phyloP scores from a whole-genome alignment of 2,888 invertebrate genomes.

The Athalia rosae region DNA sequence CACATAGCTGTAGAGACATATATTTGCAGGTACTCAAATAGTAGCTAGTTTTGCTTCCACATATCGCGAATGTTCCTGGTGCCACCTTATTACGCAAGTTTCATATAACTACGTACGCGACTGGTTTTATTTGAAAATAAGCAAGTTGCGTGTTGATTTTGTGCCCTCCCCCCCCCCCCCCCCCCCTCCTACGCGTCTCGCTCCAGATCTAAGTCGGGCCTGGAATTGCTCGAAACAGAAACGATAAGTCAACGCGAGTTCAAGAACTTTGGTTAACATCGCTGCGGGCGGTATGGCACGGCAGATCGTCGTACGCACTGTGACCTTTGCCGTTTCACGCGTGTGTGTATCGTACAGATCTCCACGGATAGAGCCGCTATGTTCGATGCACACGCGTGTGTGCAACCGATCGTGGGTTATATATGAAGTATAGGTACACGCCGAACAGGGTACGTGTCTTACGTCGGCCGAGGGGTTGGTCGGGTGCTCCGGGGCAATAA shows the following conservation, averaged over 20 bases:
- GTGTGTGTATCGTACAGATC: background rate
- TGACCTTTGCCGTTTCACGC: too few relatives aligned
- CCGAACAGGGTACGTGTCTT: constrained; percentile 28
- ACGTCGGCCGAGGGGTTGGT: constrained; percentile 51
- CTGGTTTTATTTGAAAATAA: background rate
- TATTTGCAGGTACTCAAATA: too few relatives aligned
- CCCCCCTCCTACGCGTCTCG: background rate
- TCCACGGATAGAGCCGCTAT: background rate
- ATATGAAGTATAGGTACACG: constrained; percentile 14
- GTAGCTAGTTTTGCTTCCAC: too few relatives aligned
- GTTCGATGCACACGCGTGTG: background rate
- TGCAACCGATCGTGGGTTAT: background rate
- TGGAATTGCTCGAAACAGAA: constrained; percentile 21
- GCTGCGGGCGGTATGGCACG: constrained; percentile 31
- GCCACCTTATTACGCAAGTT: background rate
- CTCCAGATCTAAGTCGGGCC: background rate
- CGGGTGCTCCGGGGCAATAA: constrained; percentile 61
- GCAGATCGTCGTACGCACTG: constrained; percentile 21
- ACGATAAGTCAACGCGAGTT: constrained; percentile 29
- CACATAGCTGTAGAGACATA: too few relatives aligned
- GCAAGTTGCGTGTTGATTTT: constrained; percentile 14
- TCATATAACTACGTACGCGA: background rate
- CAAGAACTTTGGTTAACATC: constrained; percentile 32
- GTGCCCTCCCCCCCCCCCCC: too few relatives aligned
- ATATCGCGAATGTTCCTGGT: too few relatives aligned